Evolutionary conservation across 1,140 invertebrate species (phyloP).

Genomic region (Pissodes strobi): DNA sequence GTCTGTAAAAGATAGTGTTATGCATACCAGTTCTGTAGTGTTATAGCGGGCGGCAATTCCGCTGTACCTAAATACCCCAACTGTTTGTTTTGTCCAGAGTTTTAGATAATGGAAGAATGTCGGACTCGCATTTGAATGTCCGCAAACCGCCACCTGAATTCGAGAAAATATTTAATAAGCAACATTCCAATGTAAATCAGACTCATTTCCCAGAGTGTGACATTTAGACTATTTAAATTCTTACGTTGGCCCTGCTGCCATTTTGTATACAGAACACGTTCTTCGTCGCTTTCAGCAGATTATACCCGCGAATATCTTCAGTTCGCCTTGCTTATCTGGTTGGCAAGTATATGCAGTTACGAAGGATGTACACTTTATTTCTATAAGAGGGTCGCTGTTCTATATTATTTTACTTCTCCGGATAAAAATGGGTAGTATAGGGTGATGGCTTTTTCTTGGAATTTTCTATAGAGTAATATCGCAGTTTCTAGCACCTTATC

Average conservation of each 20-base stretch:
- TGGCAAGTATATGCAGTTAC: constrained; percentile 48
- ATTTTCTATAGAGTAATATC: no score
- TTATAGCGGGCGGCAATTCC: constrained; percentile 14
- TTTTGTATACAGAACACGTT: constrained; percentile 50
- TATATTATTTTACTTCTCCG: background rate
- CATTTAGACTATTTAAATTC: constrained; percentile 54
- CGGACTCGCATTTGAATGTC: constrained; percentile 29
- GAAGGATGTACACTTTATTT: constrained; percentile 19
- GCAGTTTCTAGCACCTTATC: no score
- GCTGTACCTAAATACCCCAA: constrained; percentile 27
- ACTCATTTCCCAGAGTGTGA: constrained; percentile 53
- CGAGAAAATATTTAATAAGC: constrained; percentile 53
- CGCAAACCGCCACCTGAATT: constrained; percentile 33
- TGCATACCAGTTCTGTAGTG: constrained; percentile 5
- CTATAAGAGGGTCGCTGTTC: constrained; percentile 8
- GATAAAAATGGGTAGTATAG: no score
- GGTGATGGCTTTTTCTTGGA: no score
- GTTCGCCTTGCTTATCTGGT: constrained; percentile 51
- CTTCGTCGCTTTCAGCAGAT: constrained; percentile 48
- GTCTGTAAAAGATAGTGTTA: constrained; percentile 16
- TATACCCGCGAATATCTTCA: constrained; percentile 51
- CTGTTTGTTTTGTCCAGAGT: constrained; percentile 29
- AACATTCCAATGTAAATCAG: constrained; percentile 54
- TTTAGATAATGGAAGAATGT: constrained; percentile 35
- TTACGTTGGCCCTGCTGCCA: constrained; percentile 39